phyloP scores from a whole-genome alignment of 2,113 vertebrate species.

The Podarcis cretensis region DNA sequence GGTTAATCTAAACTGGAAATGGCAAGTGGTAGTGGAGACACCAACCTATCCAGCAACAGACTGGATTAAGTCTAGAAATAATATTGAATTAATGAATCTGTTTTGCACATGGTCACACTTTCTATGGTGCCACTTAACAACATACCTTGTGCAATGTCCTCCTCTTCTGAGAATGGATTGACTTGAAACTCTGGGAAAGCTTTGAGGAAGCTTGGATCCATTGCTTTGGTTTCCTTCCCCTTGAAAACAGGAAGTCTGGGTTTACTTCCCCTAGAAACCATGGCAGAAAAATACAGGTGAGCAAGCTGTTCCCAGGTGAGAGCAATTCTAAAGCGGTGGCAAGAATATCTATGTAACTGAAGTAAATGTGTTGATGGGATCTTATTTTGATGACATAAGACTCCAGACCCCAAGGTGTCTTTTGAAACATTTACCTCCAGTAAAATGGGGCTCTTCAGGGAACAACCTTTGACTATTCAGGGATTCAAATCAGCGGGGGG shows the following conservation, averaged over 20 bases:
- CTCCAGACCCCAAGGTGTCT: rapidly evolving
- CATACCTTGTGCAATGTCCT: constrained; percentile 55
- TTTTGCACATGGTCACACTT: background rate
- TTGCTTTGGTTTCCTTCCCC: constrained; percentile 37
- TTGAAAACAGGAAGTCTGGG: background rate
- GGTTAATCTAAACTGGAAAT: background rate
- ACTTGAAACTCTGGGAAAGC: constrained; percentile 45
- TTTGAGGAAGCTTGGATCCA: constrained; percentile 65
- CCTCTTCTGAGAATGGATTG: background rate
- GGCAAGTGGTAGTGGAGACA: background rate
- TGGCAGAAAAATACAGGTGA: rapidly evolving
- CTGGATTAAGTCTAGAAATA: background rate
- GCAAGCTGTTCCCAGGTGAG: rapidly evolving
- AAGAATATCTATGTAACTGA: background rate
- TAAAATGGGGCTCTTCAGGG: rapidly evolving
- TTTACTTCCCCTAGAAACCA: background rate
- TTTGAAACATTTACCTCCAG: background rate
- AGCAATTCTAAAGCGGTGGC: background rate
- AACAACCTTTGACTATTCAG: background rate
- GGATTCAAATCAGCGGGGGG: background rate
- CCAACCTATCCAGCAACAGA: background rate
- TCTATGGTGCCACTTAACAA: background rate
- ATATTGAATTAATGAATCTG: background rate
- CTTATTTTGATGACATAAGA: background rate
- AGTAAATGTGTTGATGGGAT: background rate